phyloP scores from a whole-genome alignment of 2,888 invertebrate genomes.

The Tortricodes alternella region DNA sequence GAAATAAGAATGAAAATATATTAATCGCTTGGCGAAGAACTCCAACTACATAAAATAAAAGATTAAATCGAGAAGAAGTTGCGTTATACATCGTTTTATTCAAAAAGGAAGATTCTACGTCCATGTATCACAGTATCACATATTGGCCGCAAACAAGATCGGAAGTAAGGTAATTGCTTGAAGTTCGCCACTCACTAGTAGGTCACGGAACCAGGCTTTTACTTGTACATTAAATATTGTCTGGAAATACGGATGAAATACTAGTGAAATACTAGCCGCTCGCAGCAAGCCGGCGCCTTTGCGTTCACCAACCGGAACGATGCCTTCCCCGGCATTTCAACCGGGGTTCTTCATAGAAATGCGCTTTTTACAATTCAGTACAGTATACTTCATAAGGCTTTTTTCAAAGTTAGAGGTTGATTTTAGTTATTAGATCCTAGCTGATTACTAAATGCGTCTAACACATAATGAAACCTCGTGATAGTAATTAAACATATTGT shows the following conservation, averaged over 20 bases:
- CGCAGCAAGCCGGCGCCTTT: no score
- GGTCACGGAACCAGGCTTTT: neutral
- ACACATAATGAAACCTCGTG: neutral
- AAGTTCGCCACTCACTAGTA: neutral
- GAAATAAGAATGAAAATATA: no score
- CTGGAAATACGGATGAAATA: neutral
- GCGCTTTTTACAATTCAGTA: neutral
- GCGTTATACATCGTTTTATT: no score
- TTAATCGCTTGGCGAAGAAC: no score
- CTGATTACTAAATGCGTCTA: neutral
- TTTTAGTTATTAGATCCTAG: no score
- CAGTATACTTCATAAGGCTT: no score
- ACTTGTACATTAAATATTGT: neutral
- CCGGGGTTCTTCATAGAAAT: neutral
- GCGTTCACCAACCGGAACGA: neutral
- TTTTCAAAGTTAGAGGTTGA: no score
- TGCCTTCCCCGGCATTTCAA: no score
- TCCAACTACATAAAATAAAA: no score
- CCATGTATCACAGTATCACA: no score
- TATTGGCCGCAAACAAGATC: slow-evolving; percentile 2
- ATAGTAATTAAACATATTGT: neutral
- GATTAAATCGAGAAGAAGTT: no score
- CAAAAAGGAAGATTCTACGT: no score
- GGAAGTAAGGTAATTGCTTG: neutral
- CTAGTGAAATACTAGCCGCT: neutral